A percentile compares a stretch with the other conserved stretches of the same genome.
Conservation (phyloP, 30 jellyfish, hydroid and myxozoan genomes). For the Rhopilema esculentum region DNA sequence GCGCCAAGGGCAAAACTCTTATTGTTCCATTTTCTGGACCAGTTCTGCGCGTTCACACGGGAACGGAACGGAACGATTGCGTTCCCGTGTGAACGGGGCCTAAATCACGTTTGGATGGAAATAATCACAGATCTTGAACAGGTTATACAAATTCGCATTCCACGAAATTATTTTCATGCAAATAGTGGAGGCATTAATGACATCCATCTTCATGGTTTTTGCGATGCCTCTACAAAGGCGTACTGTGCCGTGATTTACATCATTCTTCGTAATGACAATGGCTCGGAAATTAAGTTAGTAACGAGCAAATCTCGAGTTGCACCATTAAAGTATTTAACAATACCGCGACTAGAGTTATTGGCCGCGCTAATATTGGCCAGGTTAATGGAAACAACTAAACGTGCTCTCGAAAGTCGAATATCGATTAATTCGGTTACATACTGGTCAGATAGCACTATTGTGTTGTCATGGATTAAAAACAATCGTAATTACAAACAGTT, state of each 20-base stretch:
- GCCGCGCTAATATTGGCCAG: conserved; percentile 30
- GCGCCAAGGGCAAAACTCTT: no score
- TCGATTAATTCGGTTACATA: neutral
- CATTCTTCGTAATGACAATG: neutral
- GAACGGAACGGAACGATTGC: no score
- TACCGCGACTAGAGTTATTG: conserved; percentile 37
- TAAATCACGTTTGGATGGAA: no score
- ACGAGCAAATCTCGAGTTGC: conserved; percentile 41
- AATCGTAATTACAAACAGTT: conserved; percentile 40
- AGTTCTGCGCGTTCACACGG: no score
- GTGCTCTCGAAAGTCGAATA: neutral
- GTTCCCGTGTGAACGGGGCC: neutral
- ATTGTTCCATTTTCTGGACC: no score
- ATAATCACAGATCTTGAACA: no score
- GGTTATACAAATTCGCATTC: no score
- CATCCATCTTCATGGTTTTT: conserved; percentile 7
- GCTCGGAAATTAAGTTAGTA: neutral
- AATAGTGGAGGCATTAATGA: conserved; percentile 15
- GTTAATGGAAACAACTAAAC: conserved; percentile 15
- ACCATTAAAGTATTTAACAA: conserved; percentile 27
- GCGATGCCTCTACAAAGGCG: conserved; percentile 44
- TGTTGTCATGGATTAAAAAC: conserved; percentile 29
- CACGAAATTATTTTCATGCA: no score
- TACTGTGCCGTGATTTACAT: conserved; percentile 24
- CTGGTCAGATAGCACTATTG: conserved; percentile 64